phyloP scores from a whole-genome alignment of 2,113 vertebrate genomes.

The Malaclemys terrapin region DNA sequence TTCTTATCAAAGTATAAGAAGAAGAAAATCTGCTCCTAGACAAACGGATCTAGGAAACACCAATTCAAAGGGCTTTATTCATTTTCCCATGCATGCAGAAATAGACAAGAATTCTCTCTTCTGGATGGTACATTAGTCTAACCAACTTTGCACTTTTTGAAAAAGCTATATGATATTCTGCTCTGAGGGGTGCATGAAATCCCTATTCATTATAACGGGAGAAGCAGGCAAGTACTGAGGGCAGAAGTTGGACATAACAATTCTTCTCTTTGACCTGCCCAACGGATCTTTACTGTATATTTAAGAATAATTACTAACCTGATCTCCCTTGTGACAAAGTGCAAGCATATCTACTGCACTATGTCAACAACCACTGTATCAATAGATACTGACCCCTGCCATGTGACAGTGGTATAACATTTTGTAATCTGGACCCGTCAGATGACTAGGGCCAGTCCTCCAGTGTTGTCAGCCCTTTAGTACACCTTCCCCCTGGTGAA shows the following conservation, averaged over 20 bases:
- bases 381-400: slow-evolving; percentile 27
- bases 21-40: slow-evolving; percentile 18
- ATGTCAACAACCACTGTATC: neutral
- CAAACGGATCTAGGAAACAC: slow-evolving; percentile 40
- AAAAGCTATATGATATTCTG: neutral
- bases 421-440: slow-evolving; percentile 42
- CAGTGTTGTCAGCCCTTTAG: neutral
- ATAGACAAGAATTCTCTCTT: slow-evolving; percentile 32
- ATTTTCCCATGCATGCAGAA: slow-evolving; percentile 49
- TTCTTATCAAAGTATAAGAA: neutral
- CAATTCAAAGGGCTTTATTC: slow-evolving; percentile 51
- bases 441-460: slow-evolving; percentile 45
- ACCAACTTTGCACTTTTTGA: slow-evolving; percentile 4
- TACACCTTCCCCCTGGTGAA: neutral
- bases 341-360: neutral
- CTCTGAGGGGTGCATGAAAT: neutral
- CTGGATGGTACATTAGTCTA: neutral
- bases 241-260: neutral
- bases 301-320: slow-evolving; percentile 19
- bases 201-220: neutral
- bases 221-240: neutral
- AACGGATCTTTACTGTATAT: neutral
- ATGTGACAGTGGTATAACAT: neutral
- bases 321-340: slow-evolving; percentile 31
- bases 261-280: neutral